These are phyloP conservation scores for Phoeniculus purpureus DNA, from an alignment of 2,797 vertebrate genomes.

Conservation along the genomic window DNA sequence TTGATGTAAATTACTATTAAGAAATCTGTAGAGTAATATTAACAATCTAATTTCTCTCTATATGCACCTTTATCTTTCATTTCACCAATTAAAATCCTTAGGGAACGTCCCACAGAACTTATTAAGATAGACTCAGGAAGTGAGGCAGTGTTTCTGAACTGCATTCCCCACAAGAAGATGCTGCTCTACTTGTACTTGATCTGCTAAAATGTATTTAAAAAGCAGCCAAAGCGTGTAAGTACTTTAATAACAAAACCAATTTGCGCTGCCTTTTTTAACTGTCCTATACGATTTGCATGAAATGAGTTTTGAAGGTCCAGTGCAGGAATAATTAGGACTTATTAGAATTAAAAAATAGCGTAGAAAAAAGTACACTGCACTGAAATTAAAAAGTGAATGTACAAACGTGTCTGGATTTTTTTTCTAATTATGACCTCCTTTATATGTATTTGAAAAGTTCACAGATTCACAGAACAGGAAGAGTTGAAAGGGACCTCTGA, in stretches of 20 bases:
- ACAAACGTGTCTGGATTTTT: neutral
- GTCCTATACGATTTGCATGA: neutral
- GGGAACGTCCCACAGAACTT: neutral
- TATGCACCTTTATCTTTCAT: neutral
- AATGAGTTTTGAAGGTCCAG: neutral
- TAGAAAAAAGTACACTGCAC: neutral
- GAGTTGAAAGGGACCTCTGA: too few species aligned
- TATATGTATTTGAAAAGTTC: neutral
- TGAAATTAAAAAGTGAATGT: neutral
- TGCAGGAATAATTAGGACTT: neutral
- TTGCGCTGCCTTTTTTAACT: neutral
- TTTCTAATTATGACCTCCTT: neutral
- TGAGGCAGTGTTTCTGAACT: neutral
- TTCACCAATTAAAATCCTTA: neutral
- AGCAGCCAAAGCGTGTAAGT: neutral
- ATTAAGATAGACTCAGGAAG: neutral
- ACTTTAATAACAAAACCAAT: neutral
- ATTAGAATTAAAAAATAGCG: neutral
- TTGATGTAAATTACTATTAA: neutral
- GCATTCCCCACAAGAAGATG: neutral
- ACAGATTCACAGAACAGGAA: too few species aligned
- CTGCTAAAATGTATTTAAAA: neutral
- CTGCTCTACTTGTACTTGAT: neutral
- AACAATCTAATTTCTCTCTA: neutral
- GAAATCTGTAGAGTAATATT: neutral